Evolutionary conservation across 2,113 vertebrate species (phyloP).

Genomic region (Rhipidura dahli): DNA sequence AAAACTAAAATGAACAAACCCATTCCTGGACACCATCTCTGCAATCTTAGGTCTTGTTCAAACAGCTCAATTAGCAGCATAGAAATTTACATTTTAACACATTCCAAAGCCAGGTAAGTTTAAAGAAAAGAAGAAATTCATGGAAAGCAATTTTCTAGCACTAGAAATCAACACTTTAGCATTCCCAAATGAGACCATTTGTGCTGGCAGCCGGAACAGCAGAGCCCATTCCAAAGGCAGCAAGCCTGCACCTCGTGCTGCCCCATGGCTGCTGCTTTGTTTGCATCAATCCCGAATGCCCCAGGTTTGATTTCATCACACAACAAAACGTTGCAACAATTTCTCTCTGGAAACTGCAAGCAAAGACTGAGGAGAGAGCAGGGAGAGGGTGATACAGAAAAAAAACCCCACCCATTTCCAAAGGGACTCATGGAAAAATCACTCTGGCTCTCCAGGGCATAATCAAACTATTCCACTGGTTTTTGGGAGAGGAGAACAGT

Average conservation of each 20-base stretch:
- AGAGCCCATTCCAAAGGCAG: not conserved
- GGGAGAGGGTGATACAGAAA: not conserved
- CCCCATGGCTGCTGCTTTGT: not conserved
- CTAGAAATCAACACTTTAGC: not conserved
- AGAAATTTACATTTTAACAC: not conserved
- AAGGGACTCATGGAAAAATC: not conserved
- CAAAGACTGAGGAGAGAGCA: not conserved
- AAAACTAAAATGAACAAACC: not conserved
- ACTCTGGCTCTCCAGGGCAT: not conserved
- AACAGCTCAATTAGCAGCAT: not conserved
- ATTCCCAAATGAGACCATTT: not conserved
- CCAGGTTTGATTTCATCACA: not conserved
- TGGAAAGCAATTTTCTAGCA: not conserved
- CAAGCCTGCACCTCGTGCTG: not conserved
- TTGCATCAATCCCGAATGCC: accelerated
- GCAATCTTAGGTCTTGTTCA: not conserved
- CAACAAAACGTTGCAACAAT: not conserved
- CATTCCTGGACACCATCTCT: not conserved
- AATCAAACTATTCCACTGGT: not conserved
- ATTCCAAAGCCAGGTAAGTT: not conserved
- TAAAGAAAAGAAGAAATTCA: not conserved
- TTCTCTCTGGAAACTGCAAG: not conserved
- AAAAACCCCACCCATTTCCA: not conserved
- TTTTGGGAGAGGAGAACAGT: not conserved
- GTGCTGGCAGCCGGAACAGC: not conserved